Conservation (phyloP, 30 jellyfish, hydroid and myxozoan genomes). For the Catostylus mosaicus region DNA sequence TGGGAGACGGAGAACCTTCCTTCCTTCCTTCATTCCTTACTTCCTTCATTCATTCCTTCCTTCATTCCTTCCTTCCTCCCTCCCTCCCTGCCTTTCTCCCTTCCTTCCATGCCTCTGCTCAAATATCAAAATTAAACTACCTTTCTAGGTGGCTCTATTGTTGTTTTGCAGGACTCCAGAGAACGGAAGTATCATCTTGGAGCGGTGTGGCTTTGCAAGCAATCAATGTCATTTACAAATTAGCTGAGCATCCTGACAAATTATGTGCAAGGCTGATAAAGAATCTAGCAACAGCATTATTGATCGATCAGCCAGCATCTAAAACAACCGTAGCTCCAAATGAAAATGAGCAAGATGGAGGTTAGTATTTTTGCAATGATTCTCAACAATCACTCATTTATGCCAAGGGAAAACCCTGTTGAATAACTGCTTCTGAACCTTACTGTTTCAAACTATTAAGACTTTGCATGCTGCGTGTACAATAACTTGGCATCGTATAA, state of each 20-base stretch:
- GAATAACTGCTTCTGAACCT: too few relatives aligned
- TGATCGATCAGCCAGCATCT: conserved; percentile 8
- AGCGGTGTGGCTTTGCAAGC: conserved; percentile 82
- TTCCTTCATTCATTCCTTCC: too few relatives aligned
- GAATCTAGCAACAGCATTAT: conserved; percentile 56
- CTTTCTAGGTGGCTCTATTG: too few relatives aligned
- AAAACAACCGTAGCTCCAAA: neutral
- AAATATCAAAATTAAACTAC: too few relatives aligned
- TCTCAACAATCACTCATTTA: too few relatives aligned
- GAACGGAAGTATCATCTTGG: conserved; percentile 68
- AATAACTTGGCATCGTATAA: too few relatives aligned
- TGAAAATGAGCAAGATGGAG: conserved; percentile 14
- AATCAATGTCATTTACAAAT: conserved; percentile 68
- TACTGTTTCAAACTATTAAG: too few relatives aligned
- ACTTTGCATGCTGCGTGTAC: too few relatives aligned
- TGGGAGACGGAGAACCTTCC: too few relatives aligned
- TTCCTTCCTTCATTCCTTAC: too few relatives aligned
- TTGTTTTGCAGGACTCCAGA: conserved; percentile 28
- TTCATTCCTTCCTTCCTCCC: neutral
- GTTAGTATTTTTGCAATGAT: too few relatives aligned
- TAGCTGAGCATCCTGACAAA: conserved; percentile 91
- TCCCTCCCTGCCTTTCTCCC: conserved; percentile 6
- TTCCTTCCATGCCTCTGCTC: neutral
- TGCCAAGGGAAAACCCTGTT: too few relatives aligned
- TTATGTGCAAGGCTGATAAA: conserved; percentile 67